phyloP scores from a whole-genome alignment of 2,797 vertebrate genomes.

The Malurus splendens region DNA sequence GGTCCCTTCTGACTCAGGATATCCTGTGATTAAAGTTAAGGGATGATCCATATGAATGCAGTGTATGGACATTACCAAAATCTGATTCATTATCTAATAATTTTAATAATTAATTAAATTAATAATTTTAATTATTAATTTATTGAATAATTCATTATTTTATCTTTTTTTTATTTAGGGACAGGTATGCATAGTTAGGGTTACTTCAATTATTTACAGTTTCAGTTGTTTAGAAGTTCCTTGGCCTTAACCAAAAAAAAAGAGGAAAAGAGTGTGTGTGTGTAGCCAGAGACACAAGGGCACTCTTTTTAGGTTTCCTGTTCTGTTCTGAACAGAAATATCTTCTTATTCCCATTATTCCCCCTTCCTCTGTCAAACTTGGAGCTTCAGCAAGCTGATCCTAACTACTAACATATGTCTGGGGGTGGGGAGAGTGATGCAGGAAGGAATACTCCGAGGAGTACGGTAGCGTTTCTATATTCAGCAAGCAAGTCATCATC shows the following conservation, averaged over 20 bases:
- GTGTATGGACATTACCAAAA: background rate
- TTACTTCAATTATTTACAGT: background rate
- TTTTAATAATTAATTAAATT: too few species aligned
- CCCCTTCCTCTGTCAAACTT: background rate
- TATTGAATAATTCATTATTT: background rate
- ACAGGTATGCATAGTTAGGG: background rate
- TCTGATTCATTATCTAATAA: background rate
- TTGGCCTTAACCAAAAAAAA: background rate
- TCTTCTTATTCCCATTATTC: background rate
- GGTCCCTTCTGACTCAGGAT: rapidly evolving
- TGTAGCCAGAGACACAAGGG: background rate
- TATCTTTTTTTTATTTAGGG: background rate
- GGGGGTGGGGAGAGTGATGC: slow-evolving; percentile 24
- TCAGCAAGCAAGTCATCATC: slow-evolving; percentile 63
- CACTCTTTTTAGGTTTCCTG: background rate
- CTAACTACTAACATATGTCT: slow-evolving; percentile 72
- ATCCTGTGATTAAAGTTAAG: background rate
- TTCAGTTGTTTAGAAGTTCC: background rate
- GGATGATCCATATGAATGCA: background rate
- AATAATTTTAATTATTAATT: too few species aligned
- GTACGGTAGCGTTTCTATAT: slow-evolving; percentile 68
- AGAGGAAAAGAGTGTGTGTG: background rate
- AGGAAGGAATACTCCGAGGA: slow-evolving; percentile 55
- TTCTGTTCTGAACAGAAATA: slow-evolving; percentile 24
- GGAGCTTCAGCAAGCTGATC: slow-evolving; percentile 57